Conservation (phyloP, 2,113 vertebrate genomes). For the Beaufortia kweichowensis region DNA sequence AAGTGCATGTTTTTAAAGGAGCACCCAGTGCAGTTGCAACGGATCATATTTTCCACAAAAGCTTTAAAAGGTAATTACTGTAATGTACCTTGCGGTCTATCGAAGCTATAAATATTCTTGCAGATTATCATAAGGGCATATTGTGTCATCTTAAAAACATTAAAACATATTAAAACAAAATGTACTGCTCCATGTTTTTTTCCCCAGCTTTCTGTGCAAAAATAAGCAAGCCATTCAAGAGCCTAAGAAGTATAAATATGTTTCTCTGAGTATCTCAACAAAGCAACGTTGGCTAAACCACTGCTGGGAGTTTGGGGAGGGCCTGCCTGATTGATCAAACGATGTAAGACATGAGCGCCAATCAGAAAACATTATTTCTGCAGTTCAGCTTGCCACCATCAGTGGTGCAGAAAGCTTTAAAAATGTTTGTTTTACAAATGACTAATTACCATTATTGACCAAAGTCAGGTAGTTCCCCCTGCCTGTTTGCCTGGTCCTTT, state of each 20-base stretch:
- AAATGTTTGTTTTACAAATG: not conserved
- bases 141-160: no score
- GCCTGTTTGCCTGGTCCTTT: slow-evolving; percentile 34
- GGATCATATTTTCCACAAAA: not conserved
- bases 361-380: not conserved
- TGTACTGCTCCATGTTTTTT: no score
- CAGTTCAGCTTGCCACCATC: not conserved
- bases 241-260: no score
- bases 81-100: not conserved
- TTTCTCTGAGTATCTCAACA: not conserved
- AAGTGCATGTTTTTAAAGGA: not conserved
- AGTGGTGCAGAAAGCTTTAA: not conserved
- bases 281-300: not conserved
- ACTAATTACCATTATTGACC: slow-evolving; percentile 19
- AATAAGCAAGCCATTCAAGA: no score
- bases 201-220: no score
- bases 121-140: not conserved
- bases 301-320: not conserved
- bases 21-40: not conserved
- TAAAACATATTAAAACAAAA: no score
- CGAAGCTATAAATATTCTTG: not conserved
- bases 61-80: slow-evolving; percentile 23
- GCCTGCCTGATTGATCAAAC: slow-evolving; percentile 1
- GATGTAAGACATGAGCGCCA: not conserved
- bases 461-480: slow-evolving; percentile 14